Percentiles rank a stretch among this genome's conserved stretches.
These are phyloP conservation scores for Chroicocephalus ridibundus DNA, from an alignment of 2,113 vertebrate genomes.

Conservation along the genomic window DNA sequence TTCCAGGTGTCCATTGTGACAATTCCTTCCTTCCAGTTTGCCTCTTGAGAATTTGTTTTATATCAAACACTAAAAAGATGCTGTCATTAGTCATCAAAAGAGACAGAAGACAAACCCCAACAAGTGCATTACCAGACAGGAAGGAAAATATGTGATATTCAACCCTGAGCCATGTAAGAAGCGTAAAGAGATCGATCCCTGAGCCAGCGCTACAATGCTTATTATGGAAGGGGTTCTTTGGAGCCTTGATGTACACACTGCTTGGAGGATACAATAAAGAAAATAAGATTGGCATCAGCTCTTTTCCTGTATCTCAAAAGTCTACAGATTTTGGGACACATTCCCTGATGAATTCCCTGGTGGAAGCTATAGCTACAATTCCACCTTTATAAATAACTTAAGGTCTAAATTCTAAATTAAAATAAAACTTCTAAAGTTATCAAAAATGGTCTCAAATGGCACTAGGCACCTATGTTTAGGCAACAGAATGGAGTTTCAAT, in stretches of 20 bases:
- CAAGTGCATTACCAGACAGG: neutral
- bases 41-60: neutral
- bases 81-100: neutral
- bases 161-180: neutral
- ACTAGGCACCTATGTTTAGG: neutral
- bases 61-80: neutral
- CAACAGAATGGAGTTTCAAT: neutral
- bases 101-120: neutral
- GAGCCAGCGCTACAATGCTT: neutral
- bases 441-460: neutral
- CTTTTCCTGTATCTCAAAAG: neutral
- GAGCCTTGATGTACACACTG: neutral
- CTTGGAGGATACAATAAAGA: neutral
- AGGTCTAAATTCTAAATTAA: neutral
- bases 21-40: neutral
- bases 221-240: neutral
- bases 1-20: neutral
- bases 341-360: neutral
- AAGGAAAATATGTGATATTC: neutral
- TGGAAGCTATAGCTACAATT: neutral
- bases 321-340: neutral
- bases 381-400: neutral
- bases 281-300: neutral
- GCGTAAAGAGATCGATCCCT: neutral
- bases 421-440: neutral